phyloP scores from a whole-genome alignment of 2,113 vertebrate species.

The Dryoscopus gambensis region DNA sequence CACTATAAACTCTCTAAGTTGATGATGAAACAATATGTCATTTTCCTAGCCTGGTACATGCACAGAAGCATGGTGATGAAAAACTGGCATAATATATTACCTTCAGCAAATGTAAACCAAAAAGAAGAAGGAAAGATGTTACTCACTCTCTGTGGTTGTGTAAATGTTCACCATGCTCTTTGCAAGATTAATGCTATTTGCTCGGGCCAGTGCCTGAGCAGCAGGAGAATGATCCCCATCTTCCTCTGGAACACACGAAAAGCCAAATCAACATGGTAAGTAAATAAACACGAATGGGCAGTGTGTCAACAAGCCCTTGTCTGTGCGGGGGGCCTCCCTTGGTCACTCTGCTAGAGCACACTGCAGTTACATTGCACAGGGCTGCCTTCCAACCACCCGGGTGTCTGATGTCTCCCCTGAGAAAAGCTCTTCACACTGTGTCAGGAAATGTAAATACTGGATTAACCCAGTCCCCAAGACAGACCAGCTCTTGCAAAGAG shows the following conservation, averaged over 20 bases:
- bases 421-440: background rate
- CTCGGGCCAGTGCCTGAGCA: slow-evolving; percentile 16
- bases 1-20: slow-evolving; percentile 16
- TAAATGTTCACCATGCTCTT: slow-evolving; percentile 75
- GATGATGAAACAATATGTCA: slow-evolving; percentile 20
- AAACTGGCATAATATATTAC: background rate
- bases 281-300: background rate
- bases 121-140: background rate
- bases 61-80: background rate
- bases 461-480: background rate
- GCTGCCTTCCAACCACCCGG: background rate
- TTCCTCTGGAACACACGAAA: slow-evolving; percentile 58
- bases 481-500: background rate
- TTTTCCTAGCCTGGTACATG: background rate
- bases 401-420: background rate
- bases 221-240: slow-evolving; percentile 1
- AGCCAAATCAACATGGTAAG: background rate
- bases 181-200: slow-evolving; percentile 42
- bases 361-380: background rate
- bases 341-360: background rate
- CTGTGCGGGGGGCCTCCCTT: background rate
- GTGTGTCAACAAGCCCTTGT: background rate
- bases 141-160: slow-evolving; percentile 71
- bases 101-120: background rate
- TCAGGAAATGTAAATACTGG: background rate